These are phyloP conservation scores for Datnioides undecimradiatus DNA, from an alignment of 2,113 vertebrate species.

Conservation along the genomic window DNA sequence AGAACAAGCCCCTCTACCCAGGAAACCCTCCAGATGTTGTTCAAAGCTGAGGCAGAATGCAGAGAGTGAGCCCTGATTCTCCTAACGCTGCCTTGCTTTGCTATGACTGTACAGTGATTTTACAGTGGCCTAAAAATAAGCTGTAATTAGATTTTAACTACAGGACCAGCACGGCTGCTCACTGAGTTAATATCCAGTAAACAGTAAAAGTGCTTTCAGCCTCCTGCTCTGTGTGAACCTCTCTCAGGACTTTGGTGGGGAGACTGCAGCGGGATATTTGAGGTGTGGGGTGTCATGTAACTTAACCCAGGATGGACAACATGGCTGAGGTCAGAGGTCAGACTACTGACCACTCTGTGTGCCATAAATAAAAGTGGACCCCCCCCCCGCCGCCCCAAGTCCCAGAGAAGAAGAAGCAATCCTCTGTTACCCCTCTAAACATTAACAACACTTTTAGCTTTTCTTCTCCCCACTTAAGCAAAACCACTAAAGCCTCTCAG, in stretches of 20 bases:
- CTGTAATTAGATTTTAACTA: neutral
- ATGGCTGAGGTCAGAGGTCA: slow-evolving; percentile 42
- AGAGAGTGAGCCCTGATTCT: too few species aligned
- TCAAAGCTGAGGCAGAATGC: too few species aligned
- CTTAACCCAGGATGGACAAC: slow-evolving; percentile 28
- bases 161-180: too few species aligned
- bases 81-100: too few species aligned
- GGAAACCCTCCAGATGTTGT: too few species aligned
- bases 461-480: slow-evolving; percentile 2
- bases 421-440: neutral
- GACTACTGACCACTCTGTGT: slow-evolving; percentile 5
- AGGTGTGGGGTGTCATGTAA: slow-evolving; percentile 33
- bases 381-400: too few species aligned
- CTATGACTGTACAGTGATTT: too few species aligned
- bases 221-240: neutral
- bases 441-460: neutral
- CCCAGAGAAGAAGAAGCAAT: neutral
- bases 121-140: too few species aligned
- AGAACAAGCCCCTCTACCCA: too few species aligned
- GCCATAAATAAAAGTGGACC: slow-evolving; percentile 44
- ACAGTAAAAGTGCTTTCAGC: neutral
- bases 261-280: neutral
- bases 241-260: neutral
- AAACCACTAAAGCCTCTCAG: neutral
- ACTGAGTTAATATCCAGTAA: neutral